Evolutionary conservation across 2,888 invertebrate genomes (phyloP).

Genomic region (Rhamphomyia laevipes): DNA sequence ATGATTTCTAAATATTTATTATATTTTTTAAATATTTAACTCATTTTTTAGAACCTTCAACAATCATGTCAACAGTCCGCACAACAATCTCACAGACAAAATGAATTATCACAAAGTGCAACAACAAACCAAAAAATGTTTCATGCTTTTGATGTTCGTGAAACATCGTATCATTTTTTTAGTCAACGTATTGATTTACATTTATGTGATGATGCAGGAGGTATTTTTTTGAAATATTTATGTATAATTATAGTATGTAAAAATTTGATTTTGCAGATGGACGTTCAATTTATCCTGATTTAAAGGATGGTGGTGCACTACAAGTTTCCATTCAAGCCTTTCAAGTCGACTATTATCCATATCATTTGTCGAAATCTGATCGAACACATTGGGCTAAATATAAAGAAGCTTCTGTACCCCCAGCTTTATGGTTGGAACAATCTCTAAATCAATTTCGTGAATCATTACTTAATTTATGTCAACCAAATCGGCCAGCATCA

Average conservation of each 20-base stretch:
- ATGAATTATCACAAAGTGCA: slow-evolving; percentile 1
- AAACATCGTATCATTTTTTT: slow-evolving; percentile 94
- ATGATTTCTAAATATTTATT: slow-evolving; percentile 4
- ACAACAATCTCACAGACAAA: no score
- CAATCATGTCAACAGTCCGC: no score
- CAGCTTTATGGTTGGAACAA: slow-evolving; percentile 77
- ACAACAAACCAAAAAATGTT: slow-evolving; percentile 52
- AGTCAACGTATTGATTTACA: slow-evolving; percentile 91
- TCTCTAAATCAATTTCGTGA: slow-evolving; percentile 68
- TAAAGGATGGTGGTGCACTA: slow-evolving; percentile 83
- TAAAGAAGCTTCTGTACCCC: slow-evolving; percentile 66
- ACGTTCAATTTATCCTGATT: slow-evolving; percentile 69
- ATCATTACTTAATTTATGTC: slow-evolving; percentile 61
- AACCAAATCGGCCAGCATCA: slow-evolving; percentile 42
- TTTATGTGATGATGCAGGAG: slow-evolving; percentile 88
- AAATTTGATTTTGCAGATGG: slow-evolving; percentile 47
- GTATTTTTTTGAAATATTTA: slow-evolving; percentile 40
- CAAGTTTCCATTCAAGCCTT: slow-evolving; percentile 81
- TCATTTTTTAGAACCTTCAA: no score
- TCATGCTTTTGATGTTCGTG: slow-evolving; percentile 81
- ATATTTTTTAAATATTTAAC: slow-evolving; percentile 2
- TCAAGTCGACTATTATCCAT: slow-evolving; percentile 92
- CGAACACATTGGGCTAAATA: slow-evolving; percentile 83
- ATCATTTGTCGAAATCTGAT: slow-evolving; percentile 82
- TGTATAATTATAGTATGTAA: background rate